Conservation (phyloP, 2,888 invertebrate species). For the Selenia dentaria region DNA sequence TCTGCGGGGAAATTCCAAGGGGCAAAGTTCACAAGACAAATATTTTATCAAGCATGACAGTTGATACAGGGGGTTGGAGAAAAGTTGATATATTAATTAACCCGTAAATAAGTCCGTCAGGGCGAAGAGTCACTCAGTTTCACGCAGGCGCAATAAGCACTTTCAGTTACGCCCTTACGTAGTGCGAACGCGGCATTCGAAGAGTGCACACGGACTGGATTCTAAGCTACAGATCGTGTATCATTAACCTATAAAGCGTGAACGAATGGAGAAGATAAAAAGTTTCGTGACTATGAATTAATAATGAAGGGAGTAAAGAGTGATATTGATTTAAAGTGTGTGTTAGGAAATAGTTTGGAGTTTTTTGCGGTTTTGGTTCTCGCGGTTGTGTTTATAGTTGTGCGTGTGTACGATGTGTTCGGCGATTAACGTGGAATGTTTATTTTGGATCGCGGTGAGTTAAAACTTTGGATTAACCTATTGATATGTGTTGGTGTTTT, state of each 20-base stretch:
- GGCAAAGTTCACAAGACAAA: slow-evolving; percentile 47
- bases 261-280: slow-evolving; percentile 46
- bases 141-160: slow-evolving; percentile 72
- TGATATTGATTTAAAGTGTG: slow-evolving; percentile 37
- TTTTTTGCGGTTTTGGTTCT: slow-evolving; percentile 42
- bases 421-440: slow-evolving; percentile 63
- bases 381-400: slow-evolving; percentile 47
- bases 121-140: slow-evolving; percentile 75
- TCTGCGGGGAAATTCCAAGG: slow-evolving; percentile 32
- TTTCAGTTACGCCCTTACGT: slow-evolving; percentile 70
- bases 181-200: slow-evolving; percentile 65
- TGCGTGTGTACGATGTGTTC: slow-evolving; percentile 65
- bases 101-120: slow-evolving; percentile 78
- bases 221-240: slow-evolving; percentile 36
- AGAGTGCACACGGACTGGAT: slow-evolving; percentile 52
- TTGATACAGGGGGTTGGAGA: slow-evolving; percentile 71
- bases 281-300: slow-evolving; percentile 54
- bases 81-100: slow-evolving; percentile 84
- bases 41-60: slow-evolving; percentile 76
- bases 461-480: slow-evolving; percentile 2
- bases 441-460: slow-evolving; percentile 66
- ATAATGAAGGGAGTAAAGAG: slow-evolving; percentile 40
- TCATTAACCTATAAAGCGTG: slow-evolving; percentile 52
- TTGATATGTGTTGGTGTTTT: not conserved
- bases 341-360: slow-evolving; percentile 32